Conservation (phyloP, 2,797 vertebrate genomes). For the Sebastes kiyomatsui region DNA sequence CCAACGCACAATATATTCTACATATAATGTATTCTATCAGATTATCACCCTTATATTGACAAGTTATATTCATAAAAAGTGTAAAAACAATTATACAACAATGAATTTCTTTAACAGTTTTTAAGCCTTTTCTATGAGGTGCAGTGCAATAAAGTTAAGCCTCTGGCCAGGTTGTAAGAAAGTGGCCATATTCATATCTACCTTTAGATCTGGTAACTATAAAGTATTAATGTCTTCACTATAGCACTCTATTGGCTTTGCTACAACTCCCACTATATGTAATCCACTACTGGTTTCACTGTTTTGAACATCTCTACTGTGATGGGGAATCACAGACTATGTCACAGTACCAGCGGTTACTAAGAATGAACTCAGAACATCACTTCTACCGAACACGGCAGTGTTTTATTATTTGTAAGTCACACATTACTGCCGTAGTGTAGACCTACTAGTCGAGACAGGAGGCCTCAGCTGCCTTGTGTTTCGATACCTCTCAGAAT, state of each 20-base stretch:
- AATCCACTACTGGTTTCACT: not conserved
- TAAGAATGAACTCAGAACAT: not conserved
- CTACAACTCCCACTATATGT: not conserved
- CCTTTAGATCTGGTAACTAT: not conserved
- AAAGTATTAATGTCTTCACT: slow-evolving; percentile 8
- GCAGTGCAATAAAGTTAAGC: slow-evolving; percentile 50
- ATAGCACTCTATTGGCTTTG: slow-evolving; percentile 8
- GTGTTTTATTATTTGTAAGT: not conserved
- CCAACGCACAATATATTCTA: not conserved
- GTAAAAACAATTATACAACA: not conserved
- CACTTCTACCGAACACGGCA: slow-evolving; percentile 6
- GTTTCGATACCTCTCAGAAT: slow-evolving; percentile 64
- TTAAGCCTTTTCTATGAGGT: slow-evolving; percentile 12
- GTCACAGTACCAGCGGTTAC: not conserved
- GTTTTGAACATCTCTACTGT: not conserved
- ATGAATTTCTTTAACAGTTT: not conserved
- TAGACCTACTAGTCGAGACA: not conserved
- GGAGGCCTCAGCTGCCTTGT: slow-evolving; percentile 40
- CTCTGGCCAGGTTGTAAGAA: slow-evolving; percentile 15
- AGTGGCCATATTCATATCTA: slow-evolving; percentile 8
- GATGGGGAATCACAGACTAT: not conserved
- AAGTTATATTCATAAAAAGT: not conserved
- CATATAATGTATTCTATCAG: not conserved
- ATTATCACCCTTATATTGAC: not conserved
- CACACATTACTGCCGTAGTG: slow-evolving; percentile 2